Evolutionary conservation across 1,140 invertebrate species (phyloP).

Genomic region (Artemia franciscana): DNA sequence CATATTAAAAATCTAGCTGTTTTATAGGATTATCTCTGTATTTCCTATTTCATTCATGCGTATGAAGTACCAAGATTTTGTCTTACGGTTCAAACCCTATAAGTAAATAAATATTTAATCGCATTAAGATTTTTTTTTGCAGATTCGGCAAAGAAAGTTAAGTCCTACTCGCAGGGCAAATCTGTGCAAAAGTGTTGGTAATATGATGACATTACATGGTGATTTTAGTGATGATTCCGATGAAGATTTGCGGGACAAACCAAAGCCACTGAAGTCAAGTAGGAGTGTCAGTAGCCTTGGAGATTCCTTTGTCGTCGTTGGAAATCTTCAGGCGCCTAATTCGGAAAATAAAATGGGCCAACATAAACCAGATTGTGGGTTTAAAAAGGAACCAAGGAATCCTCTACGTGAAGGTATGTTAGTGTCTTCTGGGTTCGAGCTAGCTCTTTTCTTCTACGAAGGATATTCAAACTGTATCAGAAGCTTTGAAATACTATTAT

Average conservation of each 20-base stretch:
- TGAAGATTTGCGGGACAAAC: background rate
- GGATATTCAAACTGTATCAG: too few relatives aligned
- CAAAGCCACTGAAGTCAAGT: slow-evolving; percentile 24
- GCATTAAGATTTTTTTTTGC: too few relatives aligned
- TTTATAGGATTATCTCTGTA: too few relatives aligned
- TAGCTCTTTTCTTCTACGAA: too few relatives aligned
- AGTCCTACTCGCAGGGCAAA: slow-evolving; percentile 3
- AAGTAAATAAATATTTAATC: too few relatives aligned
- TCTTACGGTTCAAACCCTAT: too few relatives aligned
- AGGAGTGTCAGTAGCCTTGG: slow-evolving; percentile 76
- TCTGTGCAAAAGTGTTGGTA: background rate
- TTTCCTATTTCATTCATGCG: too few relatives aligned
- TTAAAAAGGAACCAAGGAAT: background rate
- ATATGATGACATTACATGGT: background rate
- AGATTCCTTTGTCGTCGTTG: slow-evolving; percentile 66
- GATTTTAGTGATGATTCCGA: background rate
- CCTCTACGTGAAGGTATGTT: background rate
- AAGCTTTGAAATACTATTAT: too few relatives aligned
- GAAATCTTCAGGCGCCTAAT: slow-evolving; percentile 15
- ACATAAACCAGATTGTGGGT: background rate
- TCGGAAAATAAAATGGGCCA: slow-evolving; percentile 15
- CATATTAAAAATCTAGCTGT: too few relatives aligned
- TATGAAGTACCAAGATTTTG: too few relatives aligned
- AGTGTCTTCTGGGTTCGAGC: too few relatives aligned
- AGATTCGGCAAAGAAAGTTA: background rate